Percentiles rank a stretch among this genome's conserved stretches.
Evolutionary conservation across 2,113 vertebrate genomes (phyloP).

Genomic region (Synchiropus splendidus): DNA sequence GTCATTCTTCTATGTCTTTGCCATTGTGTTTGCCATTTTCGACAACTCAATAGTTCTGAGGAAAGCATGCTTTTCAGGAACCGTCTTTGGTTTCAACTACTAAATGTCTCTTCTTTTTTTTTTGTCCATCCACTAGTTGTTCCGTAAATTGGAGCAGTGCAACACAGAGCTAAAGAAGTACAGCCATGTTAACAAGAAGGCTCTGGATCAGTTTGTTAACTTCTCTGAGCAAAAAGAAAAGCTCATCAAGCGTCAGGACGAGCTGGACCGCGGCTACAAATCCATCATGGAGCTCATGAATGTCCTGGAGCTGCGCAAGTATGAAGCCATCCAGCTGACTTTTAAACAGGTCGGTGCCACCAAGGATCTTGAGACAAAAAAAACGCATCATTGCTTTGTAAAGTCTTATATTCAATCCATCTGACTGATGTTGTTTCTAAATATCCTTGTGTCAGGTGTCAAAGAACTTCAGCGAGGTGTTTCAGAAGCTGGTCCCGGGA

Average conservation of each 20-base stretch:
- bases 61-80: too few relatives aligned
- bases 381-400: background rate
- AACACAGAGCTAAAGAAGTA: conserved; percentile 99
- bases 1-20: too few relatives aligned
- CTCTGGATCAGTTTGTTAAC: conserved; percentile 98
- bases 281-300: conserved; percentile 99
- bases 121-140: conserved; percentile 64
- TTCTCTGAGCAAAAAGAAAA: conserved; percentile 99
- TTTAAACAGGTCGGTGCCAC: conserved; percentile 83
- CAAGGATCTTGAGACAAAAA: too few relatives aligned
- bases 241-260: conserved; percentile 94
- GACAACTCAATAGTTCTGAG: too few relatives aligned
- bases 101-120: background rate
- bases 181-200: conserved; percentile 98
- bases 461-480: conserved; percentile 98
- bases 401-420: background rate
- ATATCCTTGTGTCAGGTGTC: conserved; percentile 91
- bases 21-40: too few relatives aligned
- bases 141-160: conserved; percentile 95
- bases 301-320: conserved; percentile 96
- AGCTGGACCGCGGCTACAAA: conserved; percentile 92
- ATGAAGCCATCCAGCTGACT: conserved; percentile 96
- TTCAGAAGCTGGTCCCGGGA: conserved; percentile 94
- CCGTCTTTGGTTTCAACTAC: too few relatives aligned
- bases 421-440: background rate